A percentile compares a stretch with the other conserved stretches of the same genome.
Conservation (phyloP, 2,113 vertebrate genomes). For the Tor tambroides region DNA sequence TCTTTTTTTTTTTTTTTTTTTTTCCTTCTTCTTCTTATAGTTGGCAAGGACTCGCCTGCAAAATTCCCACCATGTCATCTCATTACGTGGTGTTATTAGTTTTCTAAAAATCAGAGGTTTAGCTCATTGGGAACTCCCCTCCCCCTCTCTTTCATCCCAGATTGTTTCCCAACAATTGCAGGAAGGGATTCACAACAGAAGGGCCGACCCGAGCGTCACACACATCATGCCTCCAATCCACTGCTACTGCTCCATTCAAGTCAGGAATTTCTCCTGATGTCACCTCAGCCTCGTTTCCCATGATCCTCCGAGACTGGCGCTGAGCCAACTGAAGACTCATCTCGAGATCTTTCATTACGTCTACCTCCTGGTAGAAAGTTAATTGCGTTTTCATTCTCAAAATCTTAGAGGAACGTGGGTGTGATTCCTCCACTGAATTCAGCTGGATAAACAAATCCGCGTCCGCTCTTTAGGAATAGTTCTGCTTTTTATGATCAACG, state of each 20-base stretch:
- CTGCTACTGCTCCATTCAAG: not conserved
- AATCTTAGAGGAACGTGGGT: not conserved
- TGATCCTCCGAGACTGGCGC: not conserved
- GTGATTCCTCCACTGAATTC: not conserved
- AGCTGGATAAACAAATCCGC: conserved; percentile 6
- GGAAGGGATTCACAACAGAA: conserved; percentile 69
- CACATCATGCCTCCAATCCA: conserved; percentile 8
- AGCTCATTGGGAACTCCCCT: conserved; percentile 48
- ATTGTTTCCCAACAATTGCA: conserved; percentile 72
- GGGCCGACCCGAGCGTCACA: conserved; percentile 34
- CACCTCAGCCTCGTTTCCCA: not conserved
- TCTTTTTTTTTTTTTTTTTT: not conserved
- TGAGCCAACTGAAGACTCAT: too few relatives aligned
- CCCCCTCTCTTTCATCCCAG: conserved; percentile 30
- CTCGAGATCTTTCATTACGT: not conserved
- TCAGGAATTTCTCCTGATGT: not conserved
- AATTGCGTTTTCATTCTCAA: not conserved
- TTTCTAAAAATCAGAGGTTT: conserved; percentile 48
- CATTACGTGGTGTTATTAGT: conserved; percentile 8
- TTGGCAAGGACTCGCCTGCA: not conserved
- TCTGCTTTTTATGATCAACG: not conserved
- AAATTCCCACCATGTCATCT: conserved; percentile 34
- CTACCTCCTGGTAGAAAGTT: not conserved
- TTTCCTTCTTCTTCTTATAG: not conserved
- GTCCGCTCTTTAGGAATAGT: not conserved